Conservation (phyloP, 2,888 invertebrate species). For the Leptarthrus brevirostris region DNA sequence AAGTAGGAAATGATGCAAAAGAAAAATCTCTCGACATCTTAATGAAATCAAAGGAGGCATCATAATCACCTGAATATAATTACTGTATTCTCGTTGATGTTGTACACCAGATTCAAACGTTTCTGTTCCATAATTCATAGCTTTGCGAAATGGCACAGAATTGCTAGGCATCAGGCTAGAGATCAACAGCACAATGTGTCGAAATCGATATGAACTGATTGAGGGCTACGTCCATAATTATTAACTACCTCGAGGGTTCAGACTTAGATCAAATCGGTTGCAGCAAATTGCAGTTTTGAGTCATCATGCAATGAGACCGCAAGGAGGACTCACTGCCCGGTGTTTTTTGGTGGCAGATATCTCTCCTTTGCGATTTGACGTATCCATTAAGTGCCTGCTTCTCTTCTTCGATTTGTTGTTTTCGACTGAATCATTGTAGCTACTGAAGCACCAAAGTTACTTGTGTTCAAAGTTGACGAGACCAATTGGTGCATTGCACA, state of each 20-base stretch:
- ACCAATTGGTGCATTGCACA: constrained; percentile 32
- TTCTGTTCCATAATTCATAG: constrained; percentile 49
- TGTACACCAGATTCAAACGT: constrained; percentile 14
- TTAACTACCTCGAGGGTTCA: constrained; percentile 27
- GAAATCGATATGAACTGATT: constrained; percentile 48
- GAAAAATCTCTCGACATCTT: not conserved
- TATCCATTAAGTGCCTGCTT: constrained; percentile 36
- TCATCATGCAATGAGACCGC: constrained; percentile 25
- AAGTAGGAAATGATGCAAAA: not conserved
- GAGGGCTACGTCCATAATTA: constrained; percentile 40
- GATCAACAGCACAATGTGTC: constrained; percentile 50
- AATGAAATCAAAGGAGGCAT: constrained; percentile 30
- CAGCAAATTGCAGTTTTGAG: constrained; percentile 44
- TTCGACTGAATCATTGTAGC: not conserved
- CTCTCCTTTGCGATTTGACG: constrained; percentile 46
- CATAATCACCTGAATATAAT: constrained; percentile 42
- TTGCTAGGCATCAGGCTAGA: constrained; percentile 33
- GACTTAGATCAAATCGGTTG: constrained; percentile 45
- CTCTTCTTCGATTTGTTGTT: not conserved
- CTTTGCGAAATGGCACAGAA: constrained; percentile 40
- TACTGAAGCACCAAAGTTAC: constrained; percentile 6
- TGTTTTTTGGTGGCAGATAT: constrained; percentile 44
- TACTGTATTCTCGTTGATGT: constrained; percentile 23
- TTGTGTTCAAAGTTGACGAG: constrained; percentile 8
- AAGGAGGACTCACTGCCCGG: not conserved